Evolutionary conservation across 2,113 vertebrate genomes (phyloP), one percentile per base, ranked within the genome.

Genomic region (Gobius niger): DNA sequence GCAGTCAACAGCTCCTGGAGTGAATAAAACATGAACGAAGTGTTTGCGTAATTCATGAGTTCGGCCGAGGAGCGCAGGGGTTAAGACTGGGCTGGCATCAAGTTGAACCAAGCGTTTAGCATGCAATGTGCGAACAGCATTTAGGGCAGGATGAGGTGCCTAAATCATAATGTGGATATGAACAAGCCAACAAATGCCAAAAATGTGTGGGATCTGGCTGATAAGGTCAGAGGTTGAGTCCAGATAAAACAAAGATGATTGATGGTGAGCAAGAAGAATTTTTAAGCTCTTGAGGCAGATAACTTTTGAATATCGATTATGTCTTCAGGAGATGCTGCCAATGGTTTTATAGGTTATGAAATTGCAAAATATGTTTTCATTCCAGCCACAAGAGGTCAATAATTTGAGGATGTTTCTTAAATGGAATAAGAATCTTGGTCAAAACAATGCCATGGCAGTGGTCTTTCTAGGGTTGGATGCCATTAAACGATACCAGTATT

Each of bases 21-120:
- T 83, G 78, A 88, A 88, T 88, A 73, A 89, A 88, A 85, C 74
- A 87, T 80, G 84, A 88, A 53, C 24, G 63, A 62, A 65, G 65
- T 6, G 53, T 34, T 66, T 84, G 76, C 79, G 77, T 89, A 77
- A 88, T 89, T 90, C 80, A 89, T 85, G 82, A 89, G 79, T 54
- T 41, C 42, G 68, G 54, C 40, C 78, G 56, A 59, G 69, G 42
- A 72, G 70, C 49, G 13, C 24, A 49, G 63, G 12, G 66, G 18
- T 12, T 46, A 34, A 72, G 60, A 71, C 75, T 79, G 54, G 24
- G 15, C 10, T 44, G 0, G 56, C 42, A 1, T 7, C 67, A 74
- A 9, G 57, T 71, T 65, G 65, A 47, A 72, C 78, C 42, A 73
- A 75, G 77, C 19, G 54, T 83, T 87, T 72, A 72, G 52, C 75